Base-by-base conservation (phyloP, 37 sponge, comb jelly and placozoan genomes). In the Aphrocallistes beatrix region DNA sequence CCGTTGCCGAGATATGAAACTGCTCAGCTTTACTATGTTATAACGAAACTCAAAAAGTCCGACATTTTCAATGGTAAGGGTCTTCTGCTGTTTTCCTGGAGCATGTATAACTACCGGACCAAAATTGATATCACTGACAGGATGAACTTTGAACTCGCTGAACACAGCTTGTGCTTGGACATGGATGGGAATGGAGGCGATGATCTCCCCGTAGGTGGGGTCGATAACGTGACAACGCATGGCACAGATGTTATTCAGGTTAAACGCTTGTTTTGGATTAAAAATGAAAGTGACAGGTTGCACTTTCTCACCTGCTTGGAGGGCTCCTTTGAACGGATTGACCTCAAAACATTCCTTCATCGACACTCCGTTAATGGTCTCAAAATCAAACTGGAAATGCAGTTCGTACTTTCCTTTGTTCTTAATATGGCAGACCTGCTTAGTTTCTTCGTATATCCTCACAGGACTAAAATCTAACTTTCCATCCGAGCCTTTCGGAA, bases 41-140 rank as follows among this genome's bases (percentile, higher is more conserved):
- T 95, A 98, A 82, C 91, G 92, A 88, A 98, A 98, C 60, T 98
- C 99, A 92, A 98, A 98, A 30, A 89, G 90, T 39, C 99, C 99
- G 23, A 48, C 88, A 85, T 98, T 98, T 87, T 95, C 94, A 10
- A 98, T 91, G 1, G 82, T 87, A 86, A 98, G 91, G 49, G 86
- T 69, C 23, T 84, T 39, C 75, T 60, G 75, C 30, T 89, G 85
- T 38, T 88, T 90, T 49, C 89, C 82, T 28, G 90, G 60, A 9
- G 38, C 81, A 83, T 89, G 81, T 38, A 98, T 50, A 13, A 91
- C 86, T 87, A 98, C 75, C 0, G 90, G 51, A 0, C 99, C 99
- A 91, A 95, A 98, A 89, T 93, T 98, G 45, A 98, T 84, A 83
- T 95, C 96, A 82, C 84, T 87, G 8, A 88, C 81, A 0, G 99